These are phyloP conservation scores for Machimus atricapillus DNA, from an alignment of 2,888 invertebrate genomes.

Conservation along the genomic window DNA sequence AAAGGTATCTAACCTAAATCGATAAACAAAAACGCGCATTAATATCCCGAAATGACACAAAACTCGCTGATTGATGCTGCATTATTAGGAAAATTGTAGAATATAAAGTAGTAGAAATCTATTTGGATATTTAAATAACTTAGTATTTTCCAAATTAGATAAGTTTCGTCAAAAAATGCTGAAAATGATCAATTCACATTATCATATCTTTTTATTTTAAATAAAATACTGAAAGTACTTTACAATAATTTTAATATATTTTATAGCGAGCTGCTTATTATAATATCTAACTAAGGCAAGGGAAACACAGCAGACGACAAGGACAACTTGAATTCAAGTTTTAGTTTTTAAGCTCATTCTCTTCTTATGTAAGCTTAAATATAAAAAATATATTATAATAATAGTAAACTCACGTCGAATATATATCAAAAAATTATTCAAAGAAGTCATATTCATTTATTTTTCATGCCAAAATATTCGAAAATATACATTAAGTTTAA, in stretches of 20 bases:
- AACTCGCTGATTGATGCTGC: too few species aligned
- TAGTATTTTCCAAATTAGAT: too few species aligned
- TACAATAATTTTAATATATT: not conserved
- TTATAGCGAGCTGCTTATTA: not conserved
- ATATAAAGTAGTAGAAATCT: too few species aligned
- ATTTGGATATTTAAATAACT: too few species aligned
- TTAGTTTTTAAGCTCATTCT: not conserved
- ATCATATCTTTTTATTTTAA: too few species aligned
- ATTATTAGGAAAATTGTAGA: too few species aligned
- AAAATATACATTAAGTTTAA: not conserved
- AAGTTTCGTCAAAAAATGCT: too few species aligned
- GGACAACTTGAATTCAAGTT: not conserved
- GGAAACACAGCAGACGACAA: not conserved
- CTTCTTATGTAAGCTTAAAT: not conserved
- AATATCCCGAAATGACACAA: too few species aligned
- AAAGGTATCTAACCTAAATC: too few species aligned
- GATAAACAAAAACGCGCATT: too few species aligned
- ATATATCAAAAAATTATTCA: not conserved
- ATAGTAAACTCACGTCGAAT: not conserved
- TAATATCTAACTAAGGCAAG: not conserved
- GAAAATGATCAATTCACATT: too few species aligned
- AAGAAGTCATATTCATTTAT: not conserved
- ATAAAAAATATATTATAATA: not conserved
- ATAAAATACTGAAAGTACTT: too few species aligned
- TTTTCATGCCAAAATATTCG: not conserved